Conservation (phyloP, 2,888 invertebrate genomes). For the Drosophila limbata region DNA sequence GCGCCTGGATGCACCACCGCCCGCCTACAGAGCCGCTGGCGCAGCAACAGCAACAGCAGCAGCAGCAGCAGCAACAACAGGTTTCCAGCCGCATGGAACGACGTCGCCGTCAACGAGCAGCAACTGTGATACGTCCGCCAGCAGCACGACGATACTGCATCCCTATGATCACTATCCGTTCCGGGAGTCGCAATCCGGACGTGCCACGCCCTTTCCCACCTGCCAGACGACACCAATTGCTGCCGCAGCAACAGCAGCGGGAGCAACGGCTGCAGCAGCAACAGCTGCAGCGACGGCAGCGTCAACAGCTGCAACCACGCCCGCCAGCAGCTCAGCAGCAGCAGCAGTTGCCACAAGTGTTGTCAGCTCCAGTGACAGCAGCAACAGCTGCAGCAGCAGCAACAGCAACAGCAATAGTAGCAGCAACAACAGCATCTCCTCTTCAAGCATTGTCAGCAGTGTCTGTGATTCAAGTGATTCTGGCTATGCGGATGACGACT, state of each 20-base stretch:
- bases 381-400: constrained; percentile 18
- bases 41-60: constrained; percentile 6
- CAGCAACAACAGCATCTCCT: constrained; percentile 43
- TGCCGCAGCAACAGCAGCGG: constrained; percentile 13
- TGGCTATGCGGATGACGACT: constrained; percentile 91
- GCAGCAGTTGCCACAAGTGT: constrained; percentile 26
- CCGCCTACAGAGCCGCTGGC: constrained; percentile 47
- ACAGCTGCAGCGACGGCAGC: constrained; percentile 28
- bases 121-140: constrained; percentile 70
- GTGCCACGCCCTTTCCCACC: constrained; percentile 90
- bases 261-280: constrained; percentile 25
- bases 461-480: constrained; percentile 88
- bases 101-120: constrained; percentile 41
- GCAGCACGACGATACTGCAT: constrained; percentile 70
- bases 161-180: constrained; percentile 85
- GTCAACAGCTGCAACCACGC: constrained; percentile 20
- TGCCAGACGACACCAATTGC: constrained; percentile 63
- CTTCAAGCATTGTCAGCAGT: constrained; percentile 46
- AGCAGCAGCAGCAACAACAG: constrained; percentile 9
- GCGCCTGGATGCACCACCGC: constrained; percentile 70
- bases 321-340: constrained; percentile 39
- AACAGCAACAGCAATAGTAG: constrained; percentile 9
- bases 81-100: constrained; percentile 41
- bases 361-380: constrained; percentile 19
- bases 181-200: constrained; percentile 86